Evolutionary conservation across 2,113 vertebrate species (phyloP).

Genomic region (Equus przewalskii): DNA sequence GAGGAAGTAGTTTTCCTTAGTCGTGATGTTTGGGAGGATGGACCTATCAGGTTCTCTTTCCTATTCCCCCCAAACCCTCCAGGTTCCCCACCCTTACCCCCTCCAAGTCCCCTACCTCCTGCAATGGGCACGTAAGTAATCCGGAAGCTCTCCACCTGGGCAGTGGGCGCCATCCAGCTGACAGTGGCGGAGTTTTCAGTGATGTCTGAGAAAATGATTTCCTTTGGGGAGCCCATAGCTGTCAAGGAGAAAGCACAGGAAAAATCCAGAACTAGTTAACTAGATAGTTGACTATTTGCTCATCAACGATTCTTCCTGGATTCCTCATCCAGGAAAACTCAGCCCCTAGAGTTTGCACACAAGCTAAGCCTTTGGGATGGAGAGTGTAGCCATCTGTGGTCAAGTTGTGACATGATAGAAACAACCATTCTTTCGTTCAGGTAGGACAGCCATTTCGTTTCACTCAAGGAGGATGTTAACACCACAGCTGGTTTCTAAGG

Average conservation of each 20-base stretch:
- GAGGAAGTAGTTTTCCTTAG: background rate
- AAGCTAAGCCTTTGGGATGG: background rate
- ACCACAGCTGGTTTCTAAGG: background rate
- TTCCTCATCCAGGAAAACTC: background rate
- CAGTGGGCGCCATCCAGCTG: conserved; percentile 92
- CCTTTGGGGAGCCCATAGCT: conserved; percentile 94
- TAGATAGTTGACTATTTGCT: background rate
- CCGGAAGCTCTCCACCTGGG: conserved; percentile 92
- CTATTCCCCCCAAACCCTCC: too few relatives aligned
- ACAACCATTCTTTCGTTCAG: background rate
- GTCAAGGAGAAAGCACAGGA: conserved; percentile 64
- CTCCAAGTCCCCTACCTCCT: conserved; percentile 90
- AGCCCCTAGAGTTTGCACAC: background rate
- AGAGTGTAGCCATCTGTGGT: background rate
- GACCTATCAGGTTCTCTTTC: background rate
- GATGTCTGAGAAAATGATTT: conserved; percentile 95
- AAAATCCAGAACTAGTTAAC: conserved; percentile 14
- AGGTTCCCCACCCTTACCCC: background rate
- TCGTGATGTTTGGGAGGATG: background rate
- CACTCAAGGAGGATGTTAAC: background rate
- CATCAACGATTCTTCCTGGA: background rate
- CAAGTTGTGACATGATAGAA: background rate
- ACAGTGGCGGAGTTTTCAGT: conserved; percentile 94
- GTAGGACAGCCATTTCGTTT: background rate
- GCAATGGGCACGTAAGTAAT: conserved; percentile 92